Base-by-base conservation (phyloP, 2,797 vertebrate species). In the Tadarida brasiliensis region DNA sequence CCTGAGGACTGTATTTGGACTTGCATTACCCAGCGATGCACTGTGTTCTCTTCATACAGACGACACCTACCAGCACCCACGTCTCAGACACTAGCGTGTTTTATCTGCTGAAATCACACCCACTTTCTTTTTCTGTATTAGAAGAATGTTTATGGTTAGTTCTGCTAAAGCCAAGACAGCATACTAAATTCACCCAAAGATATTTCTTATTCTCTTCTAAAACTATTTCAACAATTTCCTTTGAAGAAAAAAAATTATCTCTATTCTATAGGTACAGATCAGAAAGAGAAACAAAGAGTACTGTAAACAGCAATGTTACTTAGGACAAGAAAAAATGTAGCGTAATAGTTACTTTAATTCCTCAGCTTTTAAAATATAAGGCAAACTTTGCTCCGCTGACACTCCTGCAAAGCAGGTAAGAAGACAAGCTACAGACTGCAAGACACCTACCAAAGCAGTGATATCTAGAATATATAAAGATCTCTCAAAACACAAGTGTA, bases 211-310 rank as follows among this genome's bases (percentile, higher is more conserved):
- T 97, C 96, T 92, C 96, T 97, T 98, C 97, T 90, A 74, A 95
- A 96, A 63, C 78, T 94, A 95, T 97, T 98, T 94, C 86, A 96
- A 91, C 96, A 95, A 96, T 96, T 83, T 95, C 47, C 73, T 84
- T 73, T 95, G 93, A 97, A 95, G 92, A 94, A 96, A 96, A 97
- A 98, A 94, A 96, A 91, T 35, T 76, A 93, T 97, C 95, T 97
- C 93, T 96, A 94, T 97, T 96, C 96, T 97, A 88, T 95, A 96
- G 78, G 97, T 93, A 97, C 47, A 83, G 61, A 87, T 70, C 12
- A 67, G 39, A 94, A 81, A 97, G 95, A 96, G 22, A 86, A 87
- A 77, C 20, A 98, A 96, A 97, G 97, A 97, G 76, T 81, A 97
- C 61, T 97, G 68, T 87, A 97, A 95, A 15, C 2, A 97, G 95